phyloP scores from a whole-genome alignment of 2,888 invertebrate genomes.

The Yponomeuta plumbellus region DNA sequence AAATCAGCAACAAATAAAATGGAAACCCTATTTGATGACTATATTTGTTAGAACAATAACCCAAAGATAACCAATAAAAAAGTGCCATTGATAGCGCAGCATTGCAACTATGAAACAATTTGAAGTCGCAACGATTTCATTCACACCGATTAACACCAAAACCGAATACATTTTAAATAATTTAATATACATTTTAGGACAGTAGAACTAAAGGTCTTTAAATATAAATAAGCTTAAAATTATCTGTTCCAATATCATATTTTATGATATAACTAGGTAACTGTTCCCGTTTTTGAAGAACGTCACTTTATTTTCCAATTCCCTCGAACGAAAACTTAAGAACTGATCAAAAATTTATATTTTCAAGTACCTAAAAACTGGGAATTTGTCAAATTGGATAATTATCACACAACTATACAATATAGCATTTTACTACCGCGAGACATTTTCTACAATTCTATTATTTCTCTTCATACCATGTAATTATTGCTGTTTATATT shows the following conservation, averaged over 20 bases:
- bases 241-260: no score
- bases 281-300: neutral
- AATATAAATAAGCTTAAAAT: neutral
- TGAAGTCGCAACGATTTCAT: neutral
- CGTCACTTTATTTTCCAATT: neutral
- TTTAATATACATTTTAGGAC: neutral
- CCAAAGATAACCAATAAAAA: constrained; percentile 55
- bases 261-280: neutral
- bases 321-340: neutral
- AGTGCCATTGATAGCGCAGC: constrained; percentile 18
- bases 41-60: neutral
- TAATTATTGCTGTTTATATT: constrained; percentile 69
- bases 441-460: constrained; percentile 58
- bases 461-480: constrained; percentile 31
- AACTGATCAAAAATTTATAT: neutral
- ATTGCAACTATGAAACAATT: neutral
- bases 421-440: constrained; percentile 64
- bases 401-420: constrained; percentile 63
- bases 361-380: neutral
- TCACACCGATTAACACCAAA: neutral
- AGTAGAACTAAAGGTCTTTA: neutral
- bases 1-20: no score
- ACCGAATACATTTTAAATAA: neutral
- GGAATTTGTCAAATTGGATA: constrained; percentile 15
- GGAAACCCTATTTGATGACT: no score